Percentiles rank a stretch among this genome's conserved stretches.
phyloP scores from a whole-genome alignment of 2,888 invertebrate genomes.

The Platycnemis pennipes region DNA sequence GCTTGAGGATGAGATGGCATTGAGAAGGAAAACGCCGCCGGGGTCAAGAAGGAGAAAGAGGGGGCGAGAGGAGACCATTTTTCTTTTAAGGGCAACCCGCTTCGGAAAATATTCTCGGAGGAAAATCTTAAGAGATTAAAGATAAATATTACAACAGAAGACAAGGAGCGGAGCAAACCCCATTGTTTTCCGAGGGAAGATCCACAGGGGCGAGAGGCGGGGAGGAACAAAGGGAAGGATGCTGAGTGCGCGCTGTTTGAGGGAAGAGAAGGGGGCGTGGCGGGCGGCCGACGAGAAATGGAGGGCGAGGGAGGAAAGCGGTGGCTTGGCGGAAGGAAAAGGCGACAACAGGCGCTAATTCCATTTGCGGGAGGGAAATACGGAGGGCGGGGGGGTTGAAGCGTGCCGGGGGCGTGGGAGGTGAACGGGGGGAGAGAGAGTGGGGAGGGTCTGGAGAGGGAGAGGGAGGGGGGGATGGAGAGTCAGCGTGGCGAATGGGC shows the following conservation, averaged over 20 bases:
- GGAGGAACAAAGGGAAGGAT: background rate
- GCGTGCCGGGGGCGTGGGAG: background rate
- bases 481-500: background rate
- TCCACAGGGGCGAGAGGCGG: background rate
- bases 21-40: background rate
- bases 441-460: background rate
- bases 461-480: background rate
- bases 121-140: conserved; percentile 37
- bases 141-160: conserved; percentile 28
- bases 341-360: conserved; percentile 37
- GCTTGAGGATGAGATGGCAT: background rate
- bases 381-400: background rate
- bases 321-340: background rate
- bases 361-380: conserved; percentile 41
- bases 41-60: background rate
- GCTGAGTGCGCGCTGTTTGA: background rate
- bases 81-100: background rate
- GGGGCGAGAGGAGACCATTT: background rate
- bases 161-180: background rate
- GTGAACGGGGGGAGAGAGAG: background rate
- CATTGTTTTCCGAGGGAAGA: background rate
- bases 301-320: background rate
- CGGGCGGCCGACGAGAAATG: background rate
- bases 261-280: background rate
- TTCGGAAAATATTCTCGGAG: conserved; percentile 17